Evolutionary conservation across 2,888 invertebrate species (phyloP).

Genomic region (Dasypolia templi): DNA sequence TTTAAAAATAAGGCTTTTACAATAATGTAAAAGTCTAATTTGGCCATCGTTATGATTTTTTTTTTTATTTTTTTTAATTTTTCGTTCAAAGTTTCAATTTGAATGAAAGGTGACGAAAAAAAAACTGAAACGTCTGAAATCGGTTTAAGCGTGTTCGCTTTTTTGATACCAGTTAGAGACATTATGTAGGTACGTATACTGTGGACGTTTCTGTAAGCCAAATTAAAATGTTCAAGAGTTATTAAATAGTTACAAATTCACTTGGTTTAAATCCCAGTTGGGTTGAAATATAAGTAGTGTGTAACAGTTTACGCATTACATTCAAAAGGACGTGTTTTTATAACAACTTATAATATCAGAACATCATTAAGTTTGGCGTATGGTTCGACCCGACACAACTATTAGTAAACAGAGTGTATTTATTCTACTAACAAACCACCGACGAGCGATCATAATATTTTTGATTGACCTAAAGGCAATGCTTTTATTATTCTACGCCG

Average conservation of each 20-base stretch:
- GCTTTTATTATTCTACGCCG: constrained; percentile 5
- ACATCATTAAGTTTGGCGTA: neutral
- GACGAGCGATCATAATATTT: constrained; percentile 2
- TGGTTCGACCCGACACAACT: neutral
- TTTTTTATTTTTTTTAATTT: too few relatives aligned
- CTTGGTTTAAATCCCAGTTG: neutral
- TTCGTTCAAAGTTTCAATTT: too few relatives aligned
- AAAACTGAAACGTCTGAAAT: too few relatives aligned
- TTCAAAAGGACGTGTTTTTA: neutral
- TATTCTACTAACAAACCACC: neutral
- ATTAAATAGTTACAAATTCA: neutral
- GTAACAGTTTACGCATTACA: neutral
- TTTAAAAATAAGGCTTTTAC: too few relatives aligned
- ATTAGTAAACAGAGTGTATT: neutral
- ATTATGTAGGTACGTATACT: too few relatives aligned
- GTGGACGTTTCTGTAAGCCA: neutral
- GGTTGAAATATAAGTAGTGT: neutral
- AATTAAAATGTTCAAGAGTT: neutral
- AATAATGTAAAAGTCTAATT: too few relatives aligned
- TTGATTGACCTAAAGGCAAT: neutral
- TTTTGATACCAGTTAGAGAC: neutral
- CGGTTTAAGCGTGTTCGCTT: neutral
- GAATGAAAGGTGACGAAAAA: too few relatives aligned
- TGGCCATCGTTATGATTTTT: too few relatives aligned
- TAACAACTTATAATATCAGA: neutral